phyloP scores from a whole-genome alignment of 1,140 invertebrate genomes.

The Vanessa atalanta region DNA sequence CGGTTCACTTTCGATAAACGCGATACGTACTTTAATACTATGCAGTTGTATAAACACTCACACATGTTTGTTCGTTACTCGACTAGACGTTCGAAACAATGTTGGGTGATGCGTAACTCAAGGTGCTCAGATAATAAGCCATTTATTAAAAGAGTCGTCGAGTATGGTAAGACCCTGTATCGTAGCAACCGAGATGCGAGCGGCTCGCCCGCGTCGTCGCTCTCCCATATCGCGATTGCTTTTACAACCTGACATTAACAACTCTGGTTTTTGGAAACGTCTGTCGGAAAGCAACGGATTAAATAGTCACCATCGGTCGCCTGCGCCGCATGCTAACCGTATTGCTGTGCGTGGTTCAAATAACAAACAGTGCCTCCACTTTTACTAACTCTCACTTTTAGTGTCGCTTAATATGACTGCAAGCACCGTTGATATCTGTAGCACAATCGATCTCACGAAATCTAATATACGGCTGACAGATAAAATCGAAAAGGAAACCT shows the following conservation, averaged over 20 bases:
- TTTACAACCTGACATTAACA: constrained; percentile 68
- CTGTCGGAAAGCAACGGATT: constrained; percentile 62
- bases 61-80: constrained; percentile 36
- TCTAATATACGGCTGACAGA: constrained; percentile 66
- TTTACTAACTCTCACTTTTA: constrained; percentile 70
- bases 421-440: constrained; percentile 54
- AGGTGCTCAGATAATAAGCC: constrained; percentile 68
- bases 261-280: constrained; percentile 72
- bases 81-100: constrained; percentile 42
- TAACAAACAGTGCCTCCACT: constrained; percentile 53
- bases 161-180: constrained; percentile 67
- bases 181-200: constrained; percentile 65
- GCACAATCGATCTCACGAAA: constrained; percentile 60
- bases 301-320: constrained; percentile 56
- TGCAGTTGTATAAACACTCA: constrained; percentile 31
- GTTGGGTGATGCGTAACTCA: constrained; percentile 57
- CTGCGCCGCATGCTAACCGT: constrained; percentile 44
- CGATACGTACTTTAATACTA: constrained; percentile 16
- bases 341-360: constrained; percentile 57
- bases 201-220: constrained; percentile 52
- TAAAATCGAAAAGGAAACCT: constrained; percentile 46
- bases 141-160: constrained; percentile 70
- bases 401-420: constrained; percentile 57
- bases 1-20: constrained; percentile 15
- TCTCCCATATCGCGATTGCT: constrained; percentile 58